Conservation (phyloP, 2,888 invertebrate genomes). For the Drosophila formosana region DNA sequence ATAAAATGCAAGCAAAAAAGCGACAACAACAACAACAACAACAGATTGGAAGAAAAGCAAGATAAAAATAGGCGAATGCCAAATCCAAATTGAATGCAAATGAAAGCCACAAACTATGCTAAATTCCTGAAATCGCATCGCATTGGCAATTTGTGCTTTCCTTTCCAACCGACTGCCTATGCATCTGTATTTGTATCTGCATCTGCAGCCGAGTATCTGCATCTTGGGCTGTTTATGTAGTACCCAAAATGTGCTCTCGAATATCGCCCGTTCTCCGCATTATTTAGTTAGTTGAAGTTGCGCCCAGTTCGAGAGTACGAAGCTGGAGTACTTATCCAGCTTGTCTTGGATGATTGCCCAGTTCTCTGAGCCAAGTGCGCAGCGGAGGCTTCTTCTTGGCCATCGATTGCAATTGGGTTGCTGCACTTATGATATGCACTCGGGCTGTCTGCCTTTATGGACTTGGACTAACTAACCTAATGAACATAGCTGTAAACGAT, state of each 20-base stretch:
- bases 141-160: slow-evolving; percentile 80
- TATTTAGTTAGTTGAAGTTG: slow-evolving; percentile 61
- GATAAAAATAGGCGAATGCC: slow-evolving; percentile 61
- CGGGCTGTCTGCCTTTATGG: slow-evolving; percentile 29
- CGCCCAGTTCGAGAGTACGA: not conserved
- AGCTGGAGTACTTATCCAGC: slow-evolving; percentile 35
- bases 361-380: slow-evolving; percentile 8
- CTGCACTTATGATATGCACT: slow-evolving; percentile 44
- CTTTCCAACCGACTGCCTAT: slow-evolving; percentile 52
- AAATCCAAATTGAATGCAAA: slow-evolving; percentile 84
- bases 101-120: slow-evolving; percentile 83
- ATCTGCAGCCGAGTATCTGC: slow-evolving; percentile 27
- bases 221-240: slow-evolving; percentile 39
- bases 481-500: slow-evolving; percentile 66
- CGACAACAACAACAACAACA: slow-evolving; percentile 29
- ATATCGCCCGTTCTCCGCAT: slow-evolving; percentile 53
- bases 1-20: slow-evolving; percentile 64
- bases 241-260: slow-evolving; percentile 50
- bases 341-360: slow-evolving; percentile 48
- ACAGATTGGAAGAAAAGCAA: slow-evolving; percentile 13
- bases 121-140: slow-evolving; percentile 83
- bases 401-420: slow-evolving; percentile 39
- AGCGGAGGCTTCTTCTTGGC: slow-evolving; percentile 42
- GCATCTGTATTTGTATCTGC: slow-evolving; percentile 1
- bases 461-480: slow-evolving; percentile 58